Evolutionary conservation across 1,140 invertebrate genomes (phyloP).

Genomic region (Bombus waltoni): DNA sequence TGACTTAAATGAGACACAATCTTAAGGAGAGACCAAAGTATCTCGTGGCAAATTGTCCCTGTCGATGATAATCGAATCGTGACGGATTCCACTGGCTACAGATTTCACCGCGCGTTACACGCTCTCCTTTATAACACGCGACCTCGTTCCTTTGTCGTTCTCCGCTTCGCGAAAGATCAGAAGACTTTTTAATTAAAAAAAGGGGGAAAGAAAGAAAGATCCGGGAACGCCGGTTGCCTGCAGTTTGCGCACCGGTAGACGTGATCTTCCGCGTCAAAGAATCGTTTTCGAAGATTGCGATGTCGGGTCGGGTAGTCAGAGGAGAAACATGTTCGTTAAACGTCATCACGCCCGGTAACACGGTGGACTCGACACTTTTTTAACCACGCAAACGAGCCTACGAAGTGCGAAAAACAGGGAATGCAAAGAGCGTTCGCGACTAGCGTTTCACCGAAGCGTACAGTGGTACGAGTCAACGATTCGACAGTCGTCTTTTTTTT

Average conservation of each 20-base stretch:
- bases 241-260: background rate
- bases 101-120: background rate
- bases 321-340: conserved; percentile 36
- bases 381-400: conserved; percentile 22
- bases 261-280: background rate
- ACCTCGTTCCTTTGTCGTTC: background rate
- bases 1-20: conserved; percentile 12
- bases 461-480: conserved; percentile 23
- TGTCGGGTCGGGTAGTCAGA: conserved; percentile 37
- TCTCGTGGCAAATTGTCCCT: background rate
- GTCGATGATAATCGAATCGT: background rate
- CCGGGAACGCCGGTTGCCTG: background rate
- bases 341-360: background rate
- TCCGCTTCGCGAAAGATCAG: too few species aligned
- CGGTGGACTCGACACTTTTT: background rate
- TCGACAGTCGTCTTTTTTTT: background rate
- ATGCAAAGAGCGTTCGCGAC: background rate
- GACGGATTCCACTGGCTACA: background rate
- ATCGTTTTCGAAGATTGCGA: conserved; percentile 42
- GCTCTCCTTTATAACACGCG: background rate
- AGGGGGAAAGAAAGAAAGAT: background rate
- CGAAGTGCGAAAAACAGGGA: background rate
- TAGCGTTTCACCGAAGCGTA: background rate
- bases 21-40: background rate
- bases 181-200: conserved; percentile 7